Conservation (phyloP, 2,888 invertebrate genomes). For the Protophormia terraenovae region DNA sequence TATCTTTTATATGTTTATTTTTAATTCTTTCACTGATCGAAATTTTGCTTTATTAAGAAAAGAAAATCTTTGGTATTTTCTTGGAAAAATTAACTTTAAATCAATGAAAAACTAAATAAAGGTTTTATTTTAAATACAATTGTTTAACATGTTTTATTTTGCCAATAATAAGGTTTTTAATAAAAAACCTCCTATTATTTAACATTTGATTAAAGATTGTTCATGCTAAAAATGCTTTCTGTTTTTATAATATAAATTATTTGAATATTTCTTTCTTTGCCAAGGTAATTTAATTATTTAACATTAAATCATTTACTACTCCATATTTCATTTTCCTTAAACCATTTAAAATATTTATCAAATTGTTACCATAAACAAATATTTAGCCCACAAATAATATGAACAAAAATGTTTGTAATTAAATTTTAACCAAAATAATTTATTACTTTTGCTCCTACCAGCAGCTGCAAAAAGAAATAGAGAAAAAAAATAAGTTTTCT, state of each 20-base stretch:
- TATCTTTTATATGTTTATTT: background rate
- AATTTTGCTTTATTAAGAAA: background rate
- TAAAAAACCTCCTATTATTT: no score
- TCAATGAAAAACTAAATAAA: background rate
- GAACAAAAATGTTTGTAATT: slow-evolving; percentile 10
- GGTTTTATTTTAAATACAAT: no score
- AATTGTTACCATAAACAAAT: background rate
- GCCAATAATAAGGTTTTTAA: no score
- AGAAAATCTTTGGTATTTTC: background rate
- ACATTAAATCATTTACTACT: background rate
- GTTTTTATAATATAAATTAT: no score
- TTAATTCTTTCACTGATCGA: background rate
- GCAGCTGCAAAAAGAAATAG: background rate
- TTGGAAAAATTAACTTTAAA: background rate
- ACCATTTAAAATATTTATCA: background rate
- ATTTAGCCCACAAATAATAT: background rate
- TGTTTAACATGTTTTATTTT: no score
- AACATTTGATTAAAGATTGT: no score
- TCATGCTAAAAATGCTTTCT: no score
- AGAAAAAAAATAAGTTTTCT: background rate
- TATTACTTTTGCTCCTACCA: background rate
- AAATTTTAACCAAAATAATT: slow-evolving; percentile 26
- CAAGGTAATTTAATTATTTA: no score
- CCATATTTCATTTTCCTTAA: background rate
- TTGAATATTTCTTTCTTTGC: no score